Base-by-base conservation (phyloP, 1,140 invertebrate species). In the Telenomus remus region DNA sequence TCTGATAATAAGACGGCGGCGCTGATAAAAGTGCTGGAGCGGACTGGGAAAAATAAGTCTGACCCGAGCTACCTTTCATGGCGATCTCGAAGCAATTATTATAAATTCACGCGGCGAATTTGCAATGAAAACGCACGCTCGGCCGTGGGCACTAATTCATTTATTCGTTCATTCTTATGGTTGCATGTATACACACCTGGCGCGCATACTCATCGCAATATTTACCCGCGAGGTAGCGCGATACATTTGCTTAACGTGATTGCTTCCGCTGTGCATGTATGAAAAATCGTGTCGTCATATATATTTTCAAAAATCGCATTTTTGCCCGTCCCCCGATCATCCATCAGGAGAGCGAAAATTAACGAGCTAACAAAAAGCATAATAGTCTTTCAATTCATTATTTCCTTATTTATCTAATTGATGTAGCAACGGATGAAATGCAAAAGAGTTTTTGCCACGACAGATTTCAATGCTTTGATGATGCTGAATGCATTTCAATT, bases 1-100 rank as follows among this genome's bases (percentile, higher is more conserved):
- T 78, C 79, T 68, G 79, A 85, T 85, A 84, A 85, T 84, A 84
- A 85, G 80, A 76, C 76, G 79, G 76, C 75, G 42, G 47, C 7
- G 37, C 35, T 48, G 48, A 59, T 19, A 53, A 15, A 50, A 15
- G 50, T 43, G 48, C 12, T 50, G 55, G 49, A 71, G 34, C 53
- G 68, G 27, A 57, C 39, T 6, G 5, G 5, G n/a, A 12, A 2
- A n/a, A 50, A 59, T 51, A 59, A 68, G 6, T 16, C 35, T 13
- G 63, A 50, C 39, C 35, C 16, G 11, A 55, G 55, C 47, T 63
- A 68, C 61, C 60, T 51, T 63, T 55, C 65, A 76, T 71, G n/a
- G 56, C 60, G 15, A 14, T 55, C 33, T 42, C 12, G 49, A 69
- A 68, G 80, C 80, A 82, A 83, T 84, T 83, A 82, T 82, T 81